Evolutionary conservation across 1,140 invertebrate genomes (phyloP), one percentile per base, ranked within the genome.

Genomic region (Venustaconcha ellipsiformis): DNA sequence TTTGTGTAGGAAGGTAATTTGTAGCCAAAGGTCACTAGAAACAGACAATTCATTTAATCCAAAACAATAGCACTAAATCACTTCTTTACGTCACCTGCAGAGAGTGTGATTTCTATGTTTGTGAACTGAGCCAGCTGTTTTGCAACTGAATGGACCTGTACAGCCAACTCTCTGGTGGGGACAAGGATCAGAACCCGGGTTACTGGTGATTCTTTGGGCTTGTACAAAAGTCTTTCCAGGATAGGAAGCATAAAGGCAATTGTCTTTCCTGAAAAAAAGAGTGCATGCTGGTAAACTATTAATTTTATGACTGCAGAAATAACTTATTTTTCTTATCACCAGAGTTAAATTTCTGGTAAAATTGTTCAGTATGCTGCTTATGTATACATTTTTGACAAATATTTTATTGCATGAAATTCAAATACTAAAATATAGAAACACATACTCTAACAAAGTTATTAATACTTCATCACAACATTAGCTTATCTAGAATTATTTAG

Each of bases 241-340:
- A 97, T 97, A 6, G 98, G 98, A 77, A 99, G 90, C 96, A 99
- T 99, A 87, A 99, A 99, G 0, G 98, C 98, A 0, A 96, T 96
- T 4, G 98, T 99, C 93, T 99, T 99, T 56, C 91, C 91, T 90
- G 80, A 23, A 83, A 79, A 62, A 76, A 70, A 67, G 37, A 74
- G 26, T n/a, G 64, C 8, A 8, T 48, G 37, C 37, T 48, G 37
- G 37, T 48, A 48, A 48, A 48, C 6, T 48, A 48, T 48, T 48
- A 48, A 6, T 11, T 48, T 48, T 48, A 48, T 48, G 37, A 48
- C 37, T 48, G 37, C 37, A 48, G 37, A 48, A 48, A 48, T 48
- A 48, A 48, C 11, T 48, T 48, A 48, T 8, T 48, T 11, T 6
- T 48, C 8, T 11, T 48, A 48, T 48, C 37, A 48, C 37, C 0